A percentile compares a stretch with the other conserved stretches of the same genome.
These are phyloP conservation scores for Patella depressa DNA, from an alignment of 2,888 invertebrate species.

Conservation along the genomic window DNA sequence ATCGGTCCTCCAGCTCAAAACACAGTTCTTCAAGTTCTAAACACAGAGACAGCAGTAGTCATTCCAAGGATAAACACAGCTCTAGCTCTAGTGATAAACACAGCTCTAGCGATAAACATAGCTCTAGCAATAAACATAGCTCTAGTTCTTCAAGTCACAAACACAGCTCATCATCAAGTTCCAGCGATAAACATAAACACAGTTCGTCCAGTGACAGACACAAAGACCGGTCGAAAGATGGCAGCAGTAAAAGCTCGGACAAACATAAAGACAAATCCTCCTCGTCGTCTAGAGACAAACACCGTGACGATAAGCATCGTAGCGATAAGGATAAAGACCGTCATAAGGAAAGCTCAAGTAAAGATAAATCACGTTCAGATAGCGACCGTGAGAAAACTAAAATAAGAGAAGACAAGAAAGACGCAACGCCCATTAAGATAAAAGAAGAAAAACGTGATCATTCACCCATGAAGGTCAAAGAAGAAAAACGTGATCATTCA, in stretches of 20 bases:
- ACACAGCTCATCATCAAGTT: constrained; percentile 24
- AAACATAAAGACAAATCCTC: constrained; percentile 28
- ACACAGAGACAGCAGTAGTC: constrained; percentile 37
- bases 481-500: constrained; percentile 24
- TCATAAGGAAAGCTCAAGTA: constrained; percentile 11
- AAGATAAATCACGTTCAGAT: neutral
- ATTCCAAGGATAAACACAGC: constrained; percentile 28
- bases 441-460: constrained; percentile 21
- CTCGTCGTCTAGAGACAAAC: constrained; percentile 27
- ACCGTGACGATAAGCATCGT: constrained; percentile 33
- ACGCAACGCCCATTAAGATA: neutral
- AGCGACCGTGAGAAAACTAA: neutral
- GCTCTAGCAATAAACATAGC: constrained; percentile 13
- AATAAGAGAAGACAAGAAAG: constrained; percentile 6
- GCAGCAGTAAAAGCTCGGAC: constrained; percentile 26
- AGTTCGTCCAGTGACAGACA: constrained; percentile 20
- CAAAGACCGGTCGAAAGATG: constrained; percentile 22
- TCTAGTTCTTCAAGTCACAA: constrained; percentile 5
- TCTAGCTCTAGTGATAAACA: constrained; percentile 22
- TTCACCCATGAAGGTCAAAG: constrained; percentile 23
- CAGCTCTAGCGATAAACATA: constrained; percentile 16
- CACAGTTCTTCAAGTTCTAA: constrained; percentile 37
- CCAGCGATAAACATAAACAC: constrained; percentile 32
- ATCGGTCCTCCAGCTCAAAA: neutral
- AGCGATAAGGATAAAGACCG: constrained; percentile 16